Evolutionary conservation across 1,140 invertebrate species (phyloP).

Genomic region (Caenorhabditis briggsae): DNA sequence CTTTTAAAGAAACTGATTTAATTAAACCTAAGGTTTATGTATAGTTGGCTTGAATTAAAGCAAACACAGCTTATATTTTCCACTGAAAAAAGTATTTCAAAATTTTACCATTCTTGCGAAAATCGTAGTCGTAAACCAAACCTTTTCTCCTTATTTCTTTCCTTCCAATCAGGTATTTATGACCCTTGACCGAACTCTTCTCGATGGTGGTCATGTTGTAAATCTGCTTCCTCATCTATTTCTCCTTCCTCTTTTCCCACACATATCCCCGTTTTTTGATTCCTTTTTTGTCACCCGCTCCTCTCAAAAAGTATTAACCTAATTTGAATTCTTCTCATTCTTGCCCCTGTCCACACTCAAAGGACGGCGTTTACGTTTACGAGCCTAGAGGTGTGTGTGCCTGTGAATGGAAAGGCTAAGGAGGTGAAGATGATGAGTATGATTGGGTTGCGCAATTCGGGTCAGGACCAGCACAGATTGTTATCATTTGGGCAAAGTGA

Average conservation of each 20-base stretch:
- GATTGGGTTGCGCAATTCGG: slow-evolving; percentile 35
- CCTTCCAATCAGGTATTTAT: slow-evolving; percentile 4
- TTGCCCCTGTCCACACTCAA: neutral
- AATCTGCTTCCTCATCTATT: slow-evolving; percentile 8
- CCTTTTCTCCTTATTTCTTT: neutral
- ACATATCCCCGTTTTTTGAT: neutral
- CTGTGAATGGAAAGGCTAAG: neutral
- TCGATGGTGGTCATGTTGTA: slow-evolving; percentile 23
- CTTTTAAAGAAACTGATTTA: too few relatives aligned
- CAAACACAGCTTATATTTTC: too few relatives aligned
- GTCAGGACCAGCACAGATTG: slow-evolving; percentile 32
- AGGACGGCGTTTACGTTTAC: slow-evolving; percentile 27
- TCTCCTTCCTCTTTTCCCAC: neutral
- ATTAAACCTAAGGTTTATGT: too few relatives aligned
- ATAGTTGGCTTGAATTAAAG: too few relatives aligned
- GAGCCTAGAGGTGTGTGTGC: slow-evolving; percentile 14
- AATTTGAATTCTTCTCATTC: slow-evolving; percentile 49
- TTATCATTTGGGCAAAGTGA: neutral
- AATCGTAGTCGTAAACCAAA: neutral
- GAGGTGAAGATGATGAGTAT: slow-evolving; percentile 18
- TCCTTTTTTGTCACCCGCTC: neutral
- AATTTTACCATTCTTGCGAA: too few relatives aligned
- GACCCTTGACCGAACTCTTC: slow-evolving; percentile 28
- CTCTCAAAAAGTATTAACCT: slow-evolving; percentile 27
- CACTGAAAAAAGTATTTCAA: too few relatives aligned